Evolutionary conservation across 2,797 vertebrate species (phyloP), one percentile per base, ranked within the genome.

Genomic region (Neosilurus hyrtlii): DNA sequence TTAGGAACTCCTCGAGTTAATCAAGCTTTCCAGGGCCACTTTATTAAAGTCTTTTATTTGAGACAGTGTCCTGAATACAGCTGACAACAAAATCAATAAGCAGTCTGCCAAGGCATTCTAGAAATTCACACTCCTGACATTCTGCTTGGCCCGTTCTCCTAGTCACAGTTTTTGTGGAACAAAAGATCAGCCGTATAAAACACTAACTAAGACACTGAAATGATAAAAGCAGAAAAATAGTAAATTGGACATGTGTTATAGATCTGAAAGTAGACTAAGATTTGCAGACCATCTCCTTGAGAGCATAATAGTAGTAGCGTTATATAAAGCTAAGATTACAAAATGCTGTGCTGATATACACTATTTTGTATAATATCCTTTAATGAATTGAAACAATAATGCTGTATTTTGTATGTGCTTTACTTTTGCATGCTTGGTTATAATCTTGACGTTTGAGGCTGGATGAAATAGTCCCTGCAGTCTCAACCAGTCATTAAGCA

Each of bases 11-110:
- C 2, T 7, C 37, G 51, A 26, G 35, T 49, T 74, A 24, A 26
- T 80, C 51, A 73, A 37, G 12, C 30, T 72, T 43, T 11, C 15
- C 35, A 65, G 35, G 4, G 26, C 22, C 5, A 12, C 67, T 57
- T 72, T 11, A 72, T 26, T 65, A 10, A 43, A 37, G 15, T 26
- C 20, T 43, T 9, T 56, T 79, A 54, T 37, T 24, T 79, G 9
- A n/a, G 68, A 66, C 59, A 56, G 9, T 26, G 68, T 56, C 30
- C 16, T 73, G 9, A 79, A 79, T 79, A 43, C 51, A 16, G 68
- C 56, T 49, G 76, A 79, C 51, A 79, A 37, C 20, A 61, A 22
- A 78, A 79, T 72, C 76, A 83, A 43, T 63, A 72, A 72, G 15
- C 26, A 22, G 59, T 80, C 81, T 22, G n/a, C 30, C 3, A 83